Conservation (phyloP, 1,140 invertebrate species). For the Solen grandis region DNA sequence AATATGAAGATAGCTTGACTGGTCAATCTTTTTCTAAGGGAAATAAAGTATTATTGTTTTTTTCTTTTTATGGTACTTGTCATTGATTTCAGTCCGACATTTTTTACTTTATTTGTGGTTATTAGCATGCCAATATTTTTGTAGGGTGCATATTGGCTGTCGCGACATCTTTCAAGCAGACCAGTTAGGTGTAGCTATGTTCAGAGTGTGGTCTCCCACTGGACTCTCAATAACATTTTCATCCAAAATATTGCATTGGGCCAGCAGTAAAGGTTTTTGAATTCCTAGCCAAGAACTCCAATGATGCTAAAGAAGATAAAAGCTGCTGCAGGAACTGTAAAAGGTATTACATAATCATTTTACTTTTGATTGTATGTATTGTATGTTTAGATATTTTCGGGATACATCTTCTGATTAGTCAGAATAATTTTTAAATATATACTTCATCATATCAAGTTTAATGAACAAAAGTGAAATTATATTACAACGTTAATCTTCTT, state of each 20-base stretch:
- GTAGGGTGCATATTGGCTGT: background rate
- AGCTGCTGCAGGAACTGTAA: constrained; percentile 2
- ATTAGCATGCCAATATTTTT: background rate
- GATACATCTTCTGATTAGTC: background rate
- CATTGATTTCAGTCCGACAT: background rate
- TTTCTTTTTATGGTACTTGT: background rate
- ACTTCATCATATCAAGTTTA: too few species aligned
- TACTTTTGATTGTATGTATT: background rate
- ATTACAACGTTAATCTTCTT: too few species aligned
- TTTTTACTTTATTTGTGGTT: background rate
- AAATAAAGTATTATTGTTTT: background rate
- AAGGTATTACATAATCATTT: background rate
- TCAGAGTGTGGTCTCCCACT: background rate
- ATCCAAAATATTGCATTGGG: background rate
- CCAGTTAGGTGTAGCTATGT: constrained; percentile 4
- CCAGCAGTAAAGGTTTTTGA: background rate
- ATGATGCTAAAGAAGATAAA: background rate
- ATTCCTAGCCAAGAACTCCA: background rate
- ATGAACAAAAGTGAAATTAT: too few species aligned
- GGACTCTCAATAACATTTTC: background rate
- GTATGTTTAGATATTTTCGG: background rate
- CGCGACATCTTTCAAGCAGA: background rate
- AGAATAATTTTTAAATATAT: background rate
- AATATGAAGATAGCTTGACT: background rate
- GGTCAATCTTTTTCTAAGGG: background rate